These are phyloP conservation scores for Bombus breviceps DNA, from an alignment of 1,140 invertebrate genomes.

Conservation along the genomic window DNA sequence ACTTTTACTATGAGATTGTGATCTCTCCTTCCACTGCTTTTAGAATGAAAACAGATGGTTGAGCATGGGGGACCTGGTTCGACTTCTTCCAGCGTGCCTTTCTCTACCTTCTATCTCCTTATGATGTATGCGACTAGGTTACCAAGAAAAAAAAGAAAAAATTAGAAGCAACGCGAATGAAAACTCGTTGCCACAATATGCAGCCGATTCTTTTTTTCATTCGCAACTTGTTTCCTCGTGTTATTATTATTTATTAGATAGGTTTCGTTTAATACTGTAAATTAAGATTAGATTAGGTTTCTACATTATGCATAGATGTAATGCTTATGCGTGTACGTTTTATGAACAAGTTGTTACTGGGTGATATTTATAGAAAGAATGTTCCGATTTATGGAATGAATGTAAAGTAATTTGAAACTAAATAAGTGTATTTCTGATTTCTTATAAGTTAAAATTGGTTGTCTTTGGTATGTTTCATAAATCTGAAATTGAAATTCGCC, in stretches of 20 bases:
- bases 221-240: neutral
- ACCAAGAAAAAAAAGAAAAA: neutral
- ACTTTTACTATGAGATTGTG: slow-evolving; percentile 16
- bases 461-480: too few relatives aligned
- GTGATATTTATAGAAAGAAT: too few relatives aligned
- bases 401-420: too few relatives aligned
- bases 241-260: neutral
- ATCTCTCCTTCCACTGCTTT: slow-evolving; percentile 6
- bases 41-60: slow-evolving; percentile 45
- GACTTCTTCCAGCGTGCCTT: slow-evolving; percentile 20
- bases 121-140: neutral
- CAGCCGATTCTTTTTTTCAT: neutral
- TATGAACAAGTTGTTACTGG: too few relatives aligned
- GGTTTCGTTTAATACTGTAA: too few relatives aligned
- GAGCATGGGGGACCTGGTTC: slow-evolving; percentile 2
- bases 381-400: too few relatives aligned
- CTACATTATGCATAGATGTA: too few relatives aligned
- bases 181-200: slow-evolving; percentile 7
- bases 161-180: slow-evolving; percentile 2
- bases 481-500: too few relatives aligned
- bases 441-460: too few relatives aligned
- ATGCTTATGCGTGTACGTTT: neutral
- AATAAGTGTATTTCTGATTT: too few relatives aligned
- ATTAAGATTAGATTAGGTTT: too few relatives aligned
- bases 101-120: neutral